phyloP scores from a whole-genome alignment of 2,888 invertebrate species.

The Melinaea menophilus region DNA sequence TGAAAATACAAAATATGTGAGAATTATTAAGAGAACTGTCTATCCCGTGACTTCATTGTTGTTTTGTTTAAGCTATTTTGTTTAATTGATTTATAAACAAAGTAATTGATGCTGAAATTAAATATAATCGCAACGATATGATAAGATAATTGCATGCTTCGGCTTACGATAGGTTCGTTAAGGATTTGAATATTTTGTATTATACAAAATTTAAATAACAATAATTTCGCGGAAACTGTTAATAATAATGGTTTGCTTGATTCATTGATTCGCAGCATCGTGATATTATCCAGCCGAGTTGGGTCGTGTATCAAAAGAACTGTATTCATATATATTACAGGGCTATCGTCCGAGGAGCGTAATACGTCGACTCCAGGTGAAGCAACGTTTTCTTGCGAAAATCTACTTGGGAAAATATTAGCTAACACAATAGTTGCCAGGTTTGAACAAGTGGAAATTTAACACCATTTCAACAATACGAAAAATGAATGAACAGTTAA shows the following conservation, averaged over 20 bases:
- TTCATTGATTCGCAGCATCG: slow-evolving; percentile 30
- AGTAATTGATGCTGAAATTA: too few relatives aligned
- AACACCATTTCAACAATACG: background rate
- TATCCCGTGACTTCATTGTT: background rate
- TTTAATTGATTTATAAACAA: too few relatives aligned
- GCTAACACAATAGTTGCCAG: slow-evolving; percentile 57
- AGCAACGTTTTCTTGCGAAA: slow-evolving; percentile 66
- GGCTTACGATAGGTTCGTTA: background rate
- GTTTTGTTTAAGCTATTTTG: too few relatives aligned
- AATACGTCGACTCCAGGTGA: slow-evolving; percentile 51
- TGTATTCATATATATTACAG: slow-evolving; percentile 41
- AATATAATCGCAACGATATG: too few relatives aligned
- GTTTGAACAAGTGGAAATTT: background rate
- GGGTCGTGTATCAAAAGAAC: slow-evolving; percentile 34
- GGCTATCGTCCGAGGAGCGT: slow-evolving; percentile 49
- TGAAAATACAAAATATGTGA: slow-evolving; percentile 32
- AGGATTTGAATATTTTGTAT: background rate
- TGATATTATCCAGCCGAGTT: slow-evolving; percentile 47
- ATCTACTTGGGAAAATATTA: slow-evolving; percentile 55
- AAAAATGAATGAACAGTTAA: too few relatives aligned
- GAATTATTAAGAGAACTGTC: slow-evolving; percentile 13
- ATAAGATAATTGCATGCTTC: background rate
- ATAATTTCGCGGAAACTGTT: slow-evolving; percentile 21
- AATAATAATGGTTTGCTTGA: slow-evolving; percentile 27
- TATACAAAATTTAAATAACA: slow-evolving; percentile 1